Percentiles rank a stretch among this genome's conserved stretches.
Evolutionary conservation across 2,888 invertebrate genomes (phyloP).

Genomic region (Congeria kusceri): DNA sequence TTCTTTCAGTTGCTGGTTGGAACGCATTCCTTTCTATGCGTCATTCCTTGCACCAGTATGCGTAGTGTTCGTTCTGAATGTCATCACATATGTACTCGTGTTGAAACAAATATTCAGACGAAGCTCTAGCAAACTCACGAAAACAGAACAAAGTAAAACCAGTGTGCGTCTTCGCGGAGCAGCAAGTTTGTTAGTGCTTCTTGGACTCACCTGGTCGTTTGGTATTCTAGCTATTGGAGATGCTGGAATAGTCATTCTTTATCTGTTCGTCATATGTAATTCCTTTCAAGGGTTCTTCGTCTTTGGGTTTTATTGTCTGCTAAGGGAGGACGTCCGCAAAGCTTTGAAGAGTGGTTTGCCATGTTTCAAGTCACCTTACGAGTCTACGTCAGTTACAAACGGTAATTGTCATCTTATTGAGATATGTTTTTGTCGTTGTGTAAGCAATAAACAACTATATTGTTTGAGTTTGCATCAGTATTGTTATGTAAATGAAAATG

Average conservation of each 20-base stretch:
- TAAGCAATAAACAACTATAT: no score
- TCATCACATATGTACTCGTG: slow-evolving; percentile 85
- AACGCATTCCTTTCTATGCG: slow-evolving; percentile 75
- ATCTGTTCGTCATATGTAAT: slow-evolving; percentile 83
- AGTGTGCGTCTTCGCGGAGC: slow-evolving; percentile 76
- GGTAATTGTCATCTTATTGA: no score
- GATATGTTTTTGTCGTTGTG: no score
- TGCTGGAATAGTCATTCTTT: slow-evolving; percentile 77
- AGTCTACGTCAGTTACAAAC: not conserved
- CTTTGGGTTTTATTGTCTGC: slow-evolving; percentile 82
- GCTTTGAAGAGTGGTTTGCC: slow-evolving; percentile 65
- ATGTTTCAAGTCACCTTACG: slow-evolving; percentile 51
- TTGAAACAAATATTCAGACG: slow-evolving; percentile 70
- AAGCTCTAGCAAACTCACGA: slow-evolving; percentile 68
- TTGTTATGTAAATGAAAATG: no score
- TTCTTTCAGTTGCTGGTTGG: slow-evolving; percentile 80
- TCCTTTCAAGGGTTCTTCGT: slow-evolving; percentile 83
- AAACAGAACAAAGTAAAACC: slow-evolving; percentile 69
- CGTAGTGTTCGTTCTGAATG: slow-evolving; percentile 84
- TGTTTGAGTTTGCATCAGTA: no score
- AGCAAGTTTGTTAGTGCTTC: slow-evolving; percentile 75
- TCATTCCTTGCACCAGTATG: slow-evolving; percentile 84
- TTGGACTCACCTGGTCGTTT: slow-evolving; percentile 83
- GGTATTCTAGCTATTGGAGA: slow-evolving; percentile 80
- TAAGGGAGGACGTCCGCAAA: slow-evolving; percentile 78